Percentiles rank a stretch among this genome's conserved stretches.
Conservation (phyloP, 2,113 vertebrate genomes). For the Synodontis membranacea region DNA sequence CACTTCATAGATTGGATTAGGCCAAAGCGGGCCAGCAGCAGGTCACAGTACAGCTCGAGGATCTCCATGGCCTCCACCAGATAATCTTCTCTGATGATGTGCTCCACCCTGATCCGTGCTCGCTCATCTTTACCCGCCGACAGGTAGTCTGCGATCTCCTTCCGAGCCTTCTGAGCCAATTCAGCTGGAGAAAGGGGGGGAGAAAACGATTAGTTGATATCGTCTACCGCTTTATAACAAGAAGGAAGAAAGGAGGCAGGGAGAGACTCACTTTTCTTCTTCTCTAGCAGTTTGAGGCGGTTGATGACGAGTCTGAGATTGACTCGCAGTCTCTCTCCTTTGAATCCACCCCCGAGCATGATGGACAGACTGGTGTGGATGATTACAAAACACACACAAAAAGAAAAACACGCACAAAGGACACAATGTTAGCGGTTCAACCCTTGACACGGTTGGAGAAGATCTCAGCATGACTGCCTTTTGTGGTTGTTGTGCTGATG, state of each 20-base stretch:
- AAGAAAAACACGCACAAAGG: conserved; percentile 1
- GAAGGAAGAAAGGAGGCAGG: not conserved
- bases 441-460: not conserved
- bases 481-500: too few species aligned
- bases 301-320: conserved; percentile 96
- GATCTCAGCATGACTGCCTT: not conserved
- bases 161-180: conserved; percentile 93
- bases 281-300: conserved; percentile 95
- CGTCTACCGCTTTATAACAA: not conserved
- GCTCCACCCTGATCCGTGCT: conserved; percentile 94
- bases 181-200: conserved; percentile 77
- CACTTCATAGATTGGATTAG: conserved; percentile 99
- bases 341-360: conserved; percentile 93
- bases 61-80: conserved; percentile 99
- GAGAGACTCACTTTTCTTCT: conserved; percentile 93
- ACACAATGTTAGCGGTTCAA: not conserved
- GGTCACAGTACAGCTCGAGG: conserved; percentile 94
- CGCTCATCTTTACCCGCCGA: conserved; percentile 94
- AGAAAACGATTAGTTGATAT: not conserved
- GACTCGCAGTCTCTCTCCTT: conserved; percentile 90
- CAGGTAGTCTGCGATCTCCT: conserved; percentile 97
- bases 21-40: conserved; percentile 91
- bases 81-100: conserved; percentile 98
- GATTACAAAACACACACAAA: not conserved
- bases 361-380: conserved; percentile 55